A percentile compares a stretch with the other conserved stretches of the same genome.
Conservation (phyloP, 2,113 vertebrate genomes). For the Hydropotes inermis region DNA sequence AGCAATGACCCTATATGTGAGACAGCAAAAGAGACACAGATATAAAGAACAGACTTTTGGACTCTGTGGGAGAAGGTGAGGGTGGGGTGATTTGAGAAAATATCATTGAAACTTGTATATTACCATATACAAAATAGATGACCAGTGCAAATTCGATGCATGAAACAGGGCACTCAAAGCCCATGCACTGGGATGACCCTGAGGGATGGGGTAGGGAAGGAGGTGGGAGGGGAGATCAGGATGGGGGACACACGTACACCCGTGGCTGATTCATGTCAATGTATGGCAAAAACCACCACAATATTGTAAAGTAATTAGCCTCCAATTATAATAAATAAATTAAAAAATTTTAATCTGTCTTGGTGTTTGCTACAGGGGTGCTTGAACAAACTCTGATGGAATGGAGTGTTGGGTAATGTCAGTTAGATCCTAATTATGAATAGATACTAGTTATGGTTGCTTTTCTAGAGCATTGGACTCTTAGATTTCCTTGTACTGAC, state of each 20-base stretch:
- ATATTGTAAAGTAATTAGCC: neutral
- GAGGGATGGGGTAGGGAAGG: neutral
- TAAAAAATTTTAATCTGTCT: neutral
- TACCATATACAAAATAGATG: neutral
- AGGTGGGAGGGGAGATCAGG: neutral
- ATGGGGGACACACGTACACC: neutral
- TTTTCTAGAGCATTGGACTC: neutral
- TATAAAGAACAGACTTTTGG: neutral
- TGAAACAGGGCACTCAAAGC: neutral
- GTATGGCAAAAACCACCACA: neutral
- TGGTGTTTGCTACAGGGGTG: neutral
- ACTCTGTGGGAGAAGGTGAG: neutral
- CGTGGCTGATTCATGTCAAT: neutral
- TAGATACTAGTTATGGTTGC: neutral
- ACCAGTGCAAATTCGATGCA: neutral
- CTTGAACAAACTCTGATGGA: neutral
- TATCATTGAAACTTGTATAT: neutral
- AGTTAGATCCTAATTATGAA: neutral
- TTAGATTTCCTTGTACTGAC: neutral
- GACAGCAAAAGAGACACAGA: neutral
- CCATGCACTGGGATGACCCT: accelerated
- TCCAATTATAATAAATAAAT: neutral
- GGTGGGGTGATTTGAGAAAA: neutral
- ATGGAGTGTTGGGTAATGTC: neutral
- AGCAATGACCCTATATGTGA: neutral